These are phyloP conservation scores for Ochropleura leucogaster DNA, from an alignment of 2,888 invertebrate species.

Conservation along the genomic window DNA sequence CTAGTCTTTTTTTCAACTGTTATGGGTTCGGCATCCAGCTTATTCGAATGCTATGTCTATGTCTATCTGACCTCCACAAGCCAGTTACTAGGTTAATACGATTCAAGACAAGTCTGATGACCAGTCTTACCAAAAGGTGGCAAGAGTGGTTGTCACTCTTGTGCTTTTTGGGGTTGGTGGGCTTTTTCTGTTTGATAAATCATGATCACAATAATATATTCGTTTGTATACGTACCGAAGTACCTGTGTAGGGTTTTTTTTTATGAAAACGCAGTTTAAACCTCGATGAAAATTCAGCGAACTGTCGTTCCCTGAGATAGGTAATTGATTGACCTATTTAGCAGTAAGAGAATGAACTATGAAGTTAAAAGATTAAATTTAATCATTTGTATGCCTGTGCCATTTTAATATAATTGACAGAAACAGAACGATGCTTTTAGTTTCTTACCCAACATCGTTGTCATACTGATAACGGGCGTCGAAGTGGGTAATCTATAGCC, in stretches of 20 bases:
- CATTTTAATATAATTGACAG: neutral
- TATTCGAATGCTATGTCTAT: neutral
- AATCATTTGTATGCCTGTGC: neutral
- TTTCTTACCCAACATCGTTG: neutral
- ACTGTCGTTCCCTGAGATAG: neutral
- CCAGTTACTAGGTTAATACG: neutral
- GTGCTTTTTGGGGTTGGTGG: no score
- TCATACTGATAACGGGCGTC: neutral
- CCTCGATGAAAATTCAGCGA: constrained; percentile 23
- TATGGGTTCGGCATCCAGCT: neutral
- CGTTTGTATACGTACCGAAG: neutral
- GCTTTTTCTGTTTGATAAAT: no score
- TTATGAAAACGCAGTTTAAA: constrained; percentile 3
- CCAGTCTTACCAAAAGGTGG: neutral
- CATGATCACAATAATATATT: constrained; percentile 4
- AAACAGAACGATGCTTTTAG: neutral
- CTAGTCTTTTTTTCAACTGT: neutral
- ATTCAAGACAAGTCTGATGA: no score
- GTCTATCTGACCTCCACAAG: neutral
- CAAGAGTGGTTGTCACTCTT: neutral
- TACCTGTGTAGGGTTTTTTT: neutral
- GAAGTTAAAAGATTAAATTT: no score
- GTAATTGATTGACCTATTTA: constrained; percentile 15
- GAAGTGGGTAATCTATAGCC: neutral
- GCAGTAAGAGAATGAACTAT: no score